Conservation (phyloP, 2,888 invertebrate genomes). For the Fragum fragum region DNA sequence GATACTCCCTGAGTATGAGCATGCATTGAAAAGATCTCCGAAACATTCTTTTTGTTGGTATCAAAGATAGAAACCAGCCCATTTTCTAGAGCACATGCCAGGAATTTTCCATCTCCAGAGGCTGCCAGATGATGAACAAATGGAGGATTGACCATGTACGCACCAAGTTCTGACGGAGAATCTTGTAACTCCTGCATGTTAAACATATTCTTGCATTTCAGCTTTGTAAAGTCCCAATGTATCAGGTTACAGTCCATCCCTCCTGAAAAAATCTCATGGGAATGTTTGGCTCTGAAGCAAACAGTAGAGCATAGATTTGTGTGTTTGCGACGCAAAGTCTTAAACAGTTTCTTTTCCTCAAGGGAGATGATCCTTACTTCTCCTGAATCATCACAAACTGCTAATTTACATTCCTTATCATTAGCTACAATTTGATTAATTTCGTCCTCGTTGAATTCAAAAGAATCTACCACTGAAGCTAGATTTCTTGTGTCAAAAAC, state of each 20-base stretch:
- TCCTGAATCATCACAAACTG: constrained; percentile 85
- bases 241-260: constrained; percentile 84
- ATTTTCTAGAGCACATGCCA: constrained; percentile 84
- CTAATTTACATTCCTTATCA: constrained; percentile 82
- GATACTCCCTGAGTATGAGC: constrained; percentile 84
- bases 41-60: constrained; percentile 75
- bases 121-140: constrained; percentile 82
- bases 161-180: constrained; percentile 72
- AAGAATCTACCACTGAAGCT: constrained; percentile 69
- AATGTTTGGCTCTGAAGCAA: constrained; percentile 79
- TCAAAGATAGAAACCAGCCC: constrained; percentile 83
- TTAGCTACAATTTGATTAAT: constrained; percentile 83
- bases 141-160: constrained; percentile 84
- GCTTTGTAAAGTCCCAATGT: constrained; percentile 85
- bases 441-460: constrained; percentile 82
- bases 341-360: constrained; percentile 78
- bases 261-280: constrained; percentile 83
- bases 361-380: constrained; percentile 83
- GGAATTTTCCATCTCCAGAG: constrained; percentile 73
- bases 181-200: constrained; percentile 83
- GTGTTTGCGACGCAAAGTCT: constrained; percentile 84
- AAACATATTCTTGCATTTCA: constrained; percentile 80
- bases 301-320: constrained; percentile 85
- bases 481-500: constrained; percentile 76
- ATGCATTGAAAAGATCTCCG: constrained; percentile 76